phyloP scores from a whole-genome alignment of 2,113 vertebrate genomes.

The Petrocephalus microphthalmus region DNA sequence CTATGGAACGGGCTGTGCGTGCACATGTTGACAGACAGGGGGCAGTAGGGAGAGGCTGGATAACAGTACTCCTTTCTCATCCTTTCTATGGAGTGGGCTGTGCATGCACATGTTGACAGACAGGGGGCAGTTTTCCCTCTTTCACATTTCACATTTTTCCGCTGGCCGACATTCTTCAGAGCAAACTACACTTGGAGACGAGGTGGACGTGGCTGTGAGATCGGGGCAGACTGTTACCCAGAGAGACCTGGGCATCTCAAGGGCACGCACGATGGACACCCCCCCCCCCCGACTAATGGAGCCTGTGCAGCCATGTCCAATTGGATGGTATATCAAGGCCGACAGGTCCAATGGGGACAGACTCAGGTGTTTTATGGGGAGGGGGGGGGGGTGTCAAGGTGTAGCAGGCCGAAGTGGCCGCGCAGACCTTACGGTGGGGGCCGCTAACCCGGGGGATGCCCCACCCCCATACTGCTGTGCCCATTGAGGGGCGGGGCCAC shows the following conservation, averaged over 20 bases:
- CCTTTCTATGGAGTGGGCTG: background rate
- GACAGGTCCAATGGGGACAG: background rate
- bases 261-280: background rate
- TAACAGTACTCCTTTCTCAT: background rate
- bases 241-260: background rate
- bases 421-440: background rate
- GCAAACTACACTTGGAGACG: background rate
- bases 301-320: background rate
- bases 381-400: background rate
- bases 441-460: background rate
- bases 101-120: no score
- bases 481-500: background rate
- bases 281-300: background rate
- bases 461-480: background rate
- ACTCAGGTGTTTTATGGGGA: background rate
- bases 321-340: constrained; percentile 2
- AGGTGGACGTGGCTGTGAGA: background rate
- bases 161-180: background rate
- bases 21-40: background rate
- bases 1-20: background rate
- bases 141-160: background rate
- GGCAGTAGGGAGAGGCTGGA: background rate
- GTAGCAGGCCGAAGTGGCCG: background rate
- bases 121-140: background rate
- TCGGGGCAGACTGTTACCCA: background rate